These are phyloP conservation scores for Calidris pugnax DNA, from an alignment of 2,113 vertebrate species.

Conservation along the genomic window DNA sequence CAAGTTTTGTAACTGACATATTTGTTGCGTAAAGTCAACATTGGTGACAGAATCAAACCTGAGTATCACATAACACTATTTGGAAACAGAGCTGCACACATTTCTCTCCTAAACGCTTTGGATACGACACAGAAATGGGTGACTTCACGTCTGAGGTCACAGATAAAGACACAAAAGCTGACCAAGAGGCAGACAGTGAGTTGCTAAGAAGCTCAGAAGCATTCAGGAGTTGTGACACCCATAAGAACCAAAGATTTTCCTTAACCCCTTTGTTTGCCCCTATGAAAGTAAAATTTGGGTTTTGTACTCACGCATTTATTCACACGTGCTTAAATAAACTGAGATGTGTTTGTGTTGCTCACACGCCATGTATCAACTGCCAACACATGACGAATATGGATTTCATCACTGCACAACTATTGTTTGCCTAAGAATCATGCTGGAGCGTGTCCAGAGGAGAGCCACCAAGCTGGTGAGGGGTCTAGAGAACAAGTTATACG, in stretches of 20 bases:
- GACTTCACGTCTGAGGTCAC: background rate
- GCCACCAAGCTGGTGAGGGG: too few species aligned
- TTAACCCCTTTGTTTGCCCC: background rate
- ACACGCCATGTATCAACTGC: background rate
- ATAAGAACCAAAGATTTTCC: background rate
- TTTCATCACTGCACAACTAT: background rate
- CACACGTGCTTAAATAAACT: background rate
- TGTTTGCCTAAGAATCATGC: background rate
- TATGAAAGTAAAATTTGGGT: background rate
- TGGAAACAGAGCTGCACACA: background rate
- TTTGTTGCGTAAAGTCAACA: background rate
- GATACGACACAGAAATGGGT: background rate
- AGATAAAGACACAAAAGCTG: background rate
- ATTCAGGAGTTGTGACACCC: background rate
- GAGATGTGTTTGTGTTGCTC: background rate
- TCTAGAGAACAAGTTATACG: too few species aligned
- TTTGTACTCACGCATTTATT: background rate
- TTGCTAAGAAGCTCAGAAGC: background rate
- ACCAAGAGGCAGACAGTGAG: background rate
- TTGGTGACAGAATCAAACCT: background rate
- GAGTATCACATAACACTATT: background rate
- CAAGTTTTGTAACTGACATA: background rate
- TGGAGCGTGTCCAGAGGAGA: too few species aligned
- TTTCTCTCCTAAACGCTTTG: background rate
- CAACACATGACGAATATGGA: background rate